Evolutionary conservation across 2,113 vertebrate genomes (phyloP), one percentile per base, ranked within the genome.

Genomic region (Corythornis cristatus): DNA sequence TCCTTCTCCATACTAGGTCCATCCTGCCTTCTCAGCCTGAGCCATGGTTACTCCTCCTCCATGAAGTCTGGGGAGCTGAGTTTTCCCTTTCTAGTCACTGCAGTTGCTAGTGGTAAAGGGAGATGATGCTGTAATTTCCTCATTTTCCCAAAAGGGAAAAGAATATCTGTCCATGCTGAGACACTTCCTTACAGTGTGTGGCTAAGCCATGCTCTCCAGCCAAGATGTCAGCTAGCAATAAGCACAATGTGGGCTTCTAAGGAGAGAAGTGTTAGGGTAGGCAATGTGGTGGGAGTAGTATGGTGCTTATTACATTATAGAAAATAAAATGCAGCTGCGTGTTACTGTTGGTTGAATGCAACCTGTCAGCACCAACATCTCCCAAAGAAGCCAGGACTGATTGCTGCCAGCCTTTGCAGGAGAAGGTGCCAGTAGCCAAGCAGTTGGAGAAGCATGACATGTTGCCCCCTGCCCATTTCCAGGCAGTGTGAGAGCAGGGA

Each of bases 291-390:
- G 74, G 86, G 71, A 87, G 73, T 70, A 50, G 28, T 46, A 21
- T 22, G 22, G 57, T 93, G 66, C 58, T 58, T 78, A 15, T 90
- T 90, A 86, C 0, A 0, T 70, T 85, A 58, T 2, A 56, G 81
- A 74, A 94, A 93, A 89, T 60, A 87, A 89, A 94, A 73, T 74
- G 37, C 81, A 94, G 75, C 86, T 94, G 71, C 5, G 0, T 73
- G 75, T 93, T 89, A 76, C 74, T 93, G 60, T 74, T 93, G 79
- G 43, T 81, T 74, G 67, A 94, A 91, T 73, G 64, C 86, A 71
- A 85, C 54, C 56, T 94, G 91, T 95, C 93, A 92, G 84, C 93
- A 93, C 64, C 78, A 83, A 43, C 64, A 43, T 83, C 33, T 70
- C 51, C 20, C 0, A 67, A 73, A 43, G 77, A 80, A 68, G 25